These are phyloP conservation scores for Eurytoma adleriae DNA, from an alignment of 2,888 invertebrate genomes.

Conservation along the genomic window DNA sequence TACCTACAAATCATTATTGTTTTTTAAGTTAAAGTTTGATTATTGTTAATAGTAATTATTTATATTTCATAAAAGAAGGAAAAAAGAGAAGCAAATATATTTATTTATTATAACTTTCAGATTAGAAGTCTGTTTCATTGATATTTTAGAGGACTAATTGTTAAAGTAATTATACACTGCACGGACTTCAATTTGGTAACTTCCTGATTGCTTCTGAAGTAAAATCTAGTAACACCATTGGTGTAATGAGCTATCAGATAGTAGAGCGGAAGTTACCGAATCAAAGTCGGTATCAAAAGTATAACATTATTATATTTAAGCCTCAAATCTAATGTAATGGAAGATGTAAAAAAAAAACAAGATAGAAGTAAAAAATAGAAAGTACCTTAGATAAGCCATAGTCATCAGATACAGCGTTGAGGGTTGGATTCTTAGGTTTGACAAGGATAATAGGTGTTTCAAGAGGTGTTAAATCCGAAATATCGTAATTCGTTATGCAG, in stretches of 20 bases:
- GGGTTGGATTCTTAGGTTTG: conserved; percentile 77
- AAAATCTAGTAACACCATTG: too few relatives aligned
- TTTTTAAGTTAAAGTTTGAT: conserved; percentile 63
- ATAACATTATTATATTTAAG: too few relatives aligned
- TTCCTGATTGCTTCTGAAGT: too few relatives aligned
- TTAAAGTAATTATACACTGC: conserved; percentile 72
- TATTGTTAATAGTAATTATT: conserved; percentile 36
- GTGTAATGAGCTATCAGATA: too few relatives aligned
- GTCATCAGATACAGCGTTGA: not conserved
- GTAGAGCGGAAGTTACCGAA: conserved; percentile 75
- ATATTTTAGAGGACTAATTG: too few relatives aligned
- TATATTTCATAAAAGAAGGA: not conserved
- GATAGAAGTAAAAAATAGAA: conserved; percentile 63
- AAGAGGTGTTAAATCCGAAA: conserved; percentile 76
- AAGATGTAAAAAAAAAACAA: not conserved
- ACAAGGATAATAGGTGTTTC: conserved; percentile 81
- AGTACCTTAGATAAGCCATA: not conserved
- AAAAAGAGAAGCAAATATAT: conserved; percentile 77
- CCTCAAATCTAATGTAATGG: not conserved
- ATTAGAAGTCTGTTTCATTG: too few relatives aligned
- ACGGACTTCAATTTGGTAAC: too few relatives aligned
- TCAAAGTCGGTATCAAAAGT: conserved; percentile 67
- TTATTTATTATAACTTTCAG: too few relatives aligned
- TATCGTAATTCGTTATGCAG: conserved; percentile 77
- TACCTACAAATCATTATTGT: conserved; percentile 64